Conservation (phyloP, 2,888 invertebrate genomes). For the Linhomoeus sp. region DNA sequence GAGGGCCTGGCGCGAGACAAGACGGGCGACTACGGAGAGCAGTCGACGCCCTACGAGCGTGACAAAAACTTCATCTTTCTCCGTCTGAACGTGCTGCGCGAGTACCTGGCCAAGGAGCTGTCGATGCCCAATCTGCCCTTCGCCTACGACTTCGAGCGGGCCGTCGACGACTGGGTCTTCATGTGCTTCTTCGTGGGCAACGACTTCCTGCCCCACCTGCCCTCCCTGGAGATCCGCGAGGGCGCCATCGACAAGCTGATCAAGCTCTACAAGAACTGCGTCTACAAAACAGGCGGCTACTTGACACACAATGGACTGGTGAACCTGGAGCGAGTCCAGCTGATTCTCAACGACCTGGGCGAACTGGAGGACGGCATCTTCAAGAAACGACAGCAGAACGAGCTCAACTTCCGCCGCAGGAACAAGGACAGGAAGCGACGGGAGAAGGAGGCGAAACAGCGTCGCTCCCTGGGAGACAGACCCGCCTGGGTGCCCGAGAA, state of each 20-base stretch:
- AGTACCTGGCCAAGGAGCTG: conserved; percentile 74
- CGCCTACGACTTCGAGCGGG: conserved; percentile 76
- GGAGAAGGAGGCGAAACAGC: conserved; percentile 17
- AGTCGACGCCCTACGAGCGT: conserved; percentile 2
- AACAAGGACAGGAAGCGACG: conserved; percentile 40
- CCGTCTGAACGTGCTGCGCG: conserved; percentile 69
- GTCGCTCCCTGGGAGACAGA: conserved; percentile 20
- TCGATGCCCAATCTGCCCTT: conserved; percentile 80
- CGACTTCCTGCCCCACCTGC: conserved; percentile 92
- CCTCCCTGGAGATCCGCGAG: conserved; percentile 70
- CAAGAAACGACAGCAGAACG: conserved; percentile 57
- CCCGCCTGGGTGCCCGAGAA: conserved; percentile 51
- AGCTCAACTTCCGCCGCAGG: conserved; percentile 28
- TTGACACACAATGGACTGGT: conserved; percentile 85
- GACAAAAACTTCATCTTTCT: conserved; percentile 39
- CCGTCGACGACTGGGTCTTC: conserved; percentile 83
- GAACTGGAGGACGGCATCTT: conserved; percentile 92
- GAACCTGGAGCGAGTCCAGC: conserved; percentile 70
- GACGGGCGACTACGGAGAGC: too few species aligned
- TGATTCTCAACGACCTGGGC: conserved; percentile 78
- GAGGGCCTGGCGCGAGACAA: conserved; percentile 9
- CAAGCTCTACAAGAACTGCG: conserved; percentile 73
- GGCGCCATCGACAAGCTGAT: conserved; percentile 80
- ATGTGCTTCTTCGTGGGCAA: conserved; percentile 94
- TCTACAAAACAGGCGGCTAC: conserved; percentile 75